These are phyloP conservation scores for Nymphalis urticae DNA, from an alignment of 2,888 invertebrate species.

Conservation along the genomic window DNA sequence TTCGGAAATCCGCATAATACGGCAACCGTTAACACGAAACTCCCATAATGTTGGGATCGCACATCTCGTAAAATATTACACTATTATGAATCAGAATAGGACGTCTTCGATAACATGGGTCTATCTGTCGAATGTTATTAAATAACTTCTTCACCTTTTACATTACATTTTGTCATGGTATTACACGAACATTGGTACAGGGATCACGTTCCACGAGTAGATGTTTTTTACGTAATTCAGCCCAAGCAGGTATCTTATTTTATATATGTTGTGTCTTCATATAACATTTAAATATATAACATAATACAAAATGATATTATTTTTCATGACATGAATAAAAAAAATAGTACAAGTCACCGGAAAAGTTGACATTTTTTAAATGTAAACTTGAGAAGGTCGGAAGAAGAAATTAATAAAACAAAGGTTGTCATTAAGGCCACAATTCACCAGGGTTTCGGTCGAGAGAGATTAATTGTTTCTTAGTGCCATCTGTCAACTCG, in stretches of 20 bases:
- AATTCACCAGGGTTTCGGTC: constrained; percentile 76
- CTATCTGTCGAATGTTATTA: constrained; percentile 1
- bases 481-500: constrained; percentile 76
- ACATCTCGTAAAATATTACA: constrained; percentile 57
- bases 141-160: constrained; percentile 13
- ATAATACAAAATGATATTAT: no score
- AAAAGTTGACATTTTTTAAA: background rate
- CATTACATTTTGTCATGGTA: constrained; percentile 21
- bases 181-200: constrained; percentile 30
- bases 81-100: constrained; percentile 53
- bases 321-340: no score
- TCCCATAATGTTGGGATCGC: constrained; percentile 59
- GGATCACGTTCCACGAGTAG: constrained; percentile 25
- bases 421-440: constrained; percentile 47
- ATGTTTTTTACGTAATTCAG: constrained; percentile 26
- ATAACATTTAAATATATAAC: background rate
- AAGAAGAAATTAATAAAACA: constrained; percentile 47
- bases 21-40: constrained; percentile 58
- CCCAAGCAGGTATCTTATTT: background rate
- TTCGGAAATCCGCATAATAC: constrained; percentile 69
- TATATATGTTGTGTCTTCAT: background rate
- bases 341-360: no score
- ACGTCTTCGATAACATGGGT: constrained; percentile 24
- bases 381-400: constrained; percentile 3
- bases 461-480: constrained; percentile 78